phyloP scores from a whole-genome alignment of 2,113 vertebrate genomes.

The Alexandromys fortis region DNA sequence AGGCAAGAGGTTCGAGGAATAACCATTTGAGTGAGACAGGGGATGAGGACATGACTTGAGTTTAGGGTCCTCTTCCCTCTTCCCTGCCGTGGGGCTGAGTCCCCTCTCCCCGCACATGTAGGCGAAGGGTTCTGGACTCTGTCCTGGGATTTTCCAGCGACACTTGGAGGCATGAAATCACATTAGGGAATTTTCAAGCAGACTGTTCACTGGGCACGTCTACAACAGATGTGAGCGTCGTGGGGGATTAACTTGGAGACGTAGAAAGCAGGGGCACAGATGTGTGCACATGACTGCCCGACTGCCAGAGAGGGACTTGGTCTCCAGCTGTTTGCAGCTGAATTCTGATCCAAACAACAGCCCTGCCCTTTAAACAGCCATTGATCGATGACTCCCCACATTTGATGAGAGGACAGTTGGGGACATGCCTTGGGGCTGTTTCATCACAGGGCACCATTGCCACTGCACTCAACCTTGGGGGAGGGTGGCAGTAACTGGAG shows the following conservation, averaged over 20 bases:
- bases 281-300: background rate
- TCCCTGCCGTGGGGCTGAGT: background rate
- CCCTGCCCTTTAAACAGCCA: background rate
- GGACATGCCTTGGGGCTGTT: background rate
- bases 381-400: accelerated
- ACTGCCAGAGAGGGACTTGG: accelerated
- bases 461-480: background rate
- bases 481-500: background rate
- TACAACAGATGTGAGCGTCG: too few relatives aligned
- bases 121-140: background rate
- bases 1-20: background rate
- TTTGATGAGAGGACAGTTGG: background rate
- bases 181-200: background rate
- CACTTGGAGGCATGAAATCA: background rate
- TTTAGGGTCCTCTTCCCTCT: background rate
- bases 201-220: background rate
- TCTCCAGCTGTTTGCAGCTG: background rate
- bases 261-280: background rate
- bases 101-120: accelerated
- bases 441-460: background rate
- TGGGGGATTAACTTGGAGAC: background rate
- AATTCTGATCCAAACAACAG: background rate
- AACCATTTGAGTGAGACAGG: accelerated
- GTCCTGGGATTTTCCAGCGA: background rate
- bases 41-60: background rate